Conservation (phyloP, 2,797 vertebrate species). For the Kryptolebias ocellatus region DNA sequence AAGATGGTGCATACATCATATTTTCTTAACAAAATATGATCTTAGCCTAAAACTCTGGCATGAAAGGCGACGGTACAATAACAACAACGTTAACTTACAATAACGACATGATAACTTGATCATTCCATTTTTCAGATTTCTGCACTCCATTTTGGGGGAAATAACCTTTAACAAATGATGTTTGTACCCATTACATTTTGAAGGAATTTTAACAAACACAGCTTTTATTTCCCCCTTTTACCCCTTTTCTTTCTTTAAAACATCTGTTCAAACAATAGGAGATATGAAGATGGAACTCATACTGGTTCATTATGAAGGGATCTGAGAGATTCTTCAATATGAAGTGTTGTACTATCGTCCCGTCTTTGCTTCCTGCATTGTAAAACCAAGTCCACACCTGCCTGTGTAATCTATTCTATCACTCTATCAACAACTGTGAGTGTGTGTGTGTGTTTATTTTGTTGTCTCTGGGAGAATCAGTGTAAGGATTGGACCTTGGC, state of each 20-base stretch:
- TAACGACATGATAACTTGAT: too few species aligned
- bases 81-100: too few species aligned
- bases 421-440: constrained; percentile 17
- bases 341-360: constrained; percentile 15
- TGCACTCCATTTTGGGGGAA: too few species aligned
- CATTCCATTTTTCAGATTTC: too few species aligned
- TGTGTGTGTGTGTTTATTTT: background rate
- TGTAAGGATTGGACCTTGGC: background rate
- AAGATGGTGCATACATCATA: too few species aligned
- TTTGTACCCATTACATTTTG: too few species aligned
- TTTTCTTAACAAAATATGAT: too few species aligned
- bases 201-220: background rate
- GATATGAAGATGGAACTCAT: background rate
- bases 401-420: constrained; percentile 50
- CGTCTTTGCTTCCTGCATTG: constrained; percentile 55
- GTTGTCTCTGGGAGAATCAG: background rate
- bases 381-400: constrained; percentile 52
- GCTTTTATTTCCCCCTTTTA: too few species aligned
- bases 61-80: too few species aligned
- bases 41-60: too few species aligned
- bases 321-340: constrained; percentile 40
- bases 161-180: too few species aligned
- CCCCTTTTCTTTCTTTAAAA: too few species aligned
- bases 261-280: constrained; percentile 2
- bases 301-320: constrained; percentile 19